Evolutionary conservation across 1,140 invertebrate species (phyloP).

Genomic region (Aphelinus certus): DNA sequence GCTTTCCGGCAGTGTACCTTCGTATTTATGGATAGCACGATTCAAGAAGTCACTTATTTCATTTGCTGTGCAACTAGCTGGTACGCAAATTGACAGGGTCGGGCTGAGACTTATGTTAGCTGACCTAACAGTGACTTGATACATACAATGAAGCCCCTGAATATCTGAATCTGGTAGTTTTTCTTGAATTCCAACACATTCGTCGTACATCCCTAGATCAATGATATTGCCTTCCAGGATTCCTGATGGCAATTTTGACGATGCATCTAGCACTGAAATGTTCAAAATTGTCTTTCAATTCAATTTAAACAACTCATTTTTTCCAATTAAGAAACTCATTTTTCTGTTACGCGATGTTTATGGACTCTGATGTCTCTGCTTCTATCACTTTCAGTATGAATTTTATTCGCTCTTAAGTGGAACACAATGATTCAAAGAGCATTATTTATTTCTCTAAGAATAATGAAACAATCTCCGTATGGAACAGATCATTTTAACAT

Average conservation of each 20-base stretch:
- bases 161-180: neutral
- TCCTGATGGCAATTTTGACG: constrained; percentile 49
- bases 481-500: too few relatives aligned
- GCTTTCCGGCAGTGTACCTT: neutral
- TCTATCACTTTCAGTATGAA: too few relatives aligned
- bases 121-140: neutral
- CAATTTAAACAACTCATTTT: too few relatives aligned
- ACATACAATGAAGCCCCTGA: constrained; percentile 30
- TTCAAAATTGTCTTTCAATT: neutral
- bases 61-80: neutral
- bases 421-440: too few relatives aligned
- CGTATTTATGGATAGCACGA: neutral
- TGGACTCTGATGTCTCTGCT: too few relatives aligned
- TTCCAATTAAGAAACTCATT: too few relatives aligned
- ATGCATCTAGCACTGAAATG: constrained; percentile 52
- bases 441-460: too few relatives aligned
- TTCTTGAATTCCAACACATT: constrained; percentile 42
- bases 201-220: constrained; percentile 51
- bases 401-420: too few relatives aligned
- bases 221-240: constrained; percentile 48
- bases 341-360: too few relatives aligned
- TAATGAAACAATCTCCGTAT: too few relatives aligned
- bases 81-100: constrained; percentile 11
- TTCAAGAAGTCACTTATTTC: neutral
- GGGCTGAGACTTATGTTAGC: neutral